These are phyloP conservation scores for Nephrotoma flavescens DNA, from an alignment of 2,888 invertebrate species.

Conservation along the genomic window DNA sequence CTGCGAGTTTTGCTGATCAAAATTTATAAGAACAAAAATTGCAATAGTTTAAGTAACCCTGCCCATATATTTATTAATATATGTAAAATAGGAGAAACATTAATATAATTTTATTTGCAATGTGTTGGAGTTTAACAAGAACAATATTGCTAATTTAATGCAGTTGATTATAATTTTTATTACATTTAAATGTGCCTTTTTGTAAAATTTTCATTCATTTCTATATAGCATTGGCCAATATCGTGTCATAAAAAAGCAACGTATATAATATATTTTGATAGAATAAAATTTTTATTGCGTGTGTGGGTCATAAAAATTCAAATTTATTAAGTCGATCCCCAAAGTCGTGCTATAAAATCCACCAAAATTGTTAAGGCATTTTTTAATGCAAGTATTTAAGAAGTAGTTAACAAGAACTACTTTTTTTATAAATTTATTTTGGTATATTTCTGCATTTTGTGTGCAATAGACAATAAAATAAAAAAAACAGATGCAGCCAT, in stretches of 20 bases:
- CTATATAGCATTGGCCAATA: neutral
- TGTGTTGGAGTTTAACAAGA: neutral
- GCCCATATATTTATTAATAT: too few species aligned
- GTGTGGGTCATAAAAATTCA: neutral
- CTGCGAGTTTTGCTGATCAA: too few species aligned
- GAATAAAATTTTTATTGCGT: neutral
- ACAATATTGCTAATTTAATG: neutral
- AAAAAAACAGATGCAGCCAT: neutral
- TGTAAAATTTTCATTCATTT: neutral
- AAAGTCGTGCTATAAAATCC: neutral
- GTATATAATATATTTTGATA: neutral
- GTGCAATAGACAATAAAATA: neutral
- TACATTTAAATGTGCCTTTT: neutral
- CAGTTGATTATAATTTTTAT: neutral
- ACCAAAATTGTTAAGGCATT: neutral
- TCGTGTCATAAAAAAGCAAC: neutral
- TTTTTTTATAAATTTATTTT: neutral
- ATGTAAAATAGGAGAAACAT: too few species aligned
- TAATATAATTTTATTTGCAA: too few species aligned
- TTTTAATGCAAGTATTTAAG: neutral
- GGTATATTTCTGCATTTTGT: neutral
- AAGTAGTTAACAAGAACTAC: neutral
- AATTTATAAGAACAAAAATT: too few species aligned
- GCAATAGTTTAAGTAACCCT: too few species aligned
- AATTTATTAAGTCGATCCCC: neutral